Percentiles rank a stretch among this genome's conserved stretches.
phyloP scores from a whole-genome alignment of 1,140 invertebrate species.

The Leucophenga varia region DNA sequence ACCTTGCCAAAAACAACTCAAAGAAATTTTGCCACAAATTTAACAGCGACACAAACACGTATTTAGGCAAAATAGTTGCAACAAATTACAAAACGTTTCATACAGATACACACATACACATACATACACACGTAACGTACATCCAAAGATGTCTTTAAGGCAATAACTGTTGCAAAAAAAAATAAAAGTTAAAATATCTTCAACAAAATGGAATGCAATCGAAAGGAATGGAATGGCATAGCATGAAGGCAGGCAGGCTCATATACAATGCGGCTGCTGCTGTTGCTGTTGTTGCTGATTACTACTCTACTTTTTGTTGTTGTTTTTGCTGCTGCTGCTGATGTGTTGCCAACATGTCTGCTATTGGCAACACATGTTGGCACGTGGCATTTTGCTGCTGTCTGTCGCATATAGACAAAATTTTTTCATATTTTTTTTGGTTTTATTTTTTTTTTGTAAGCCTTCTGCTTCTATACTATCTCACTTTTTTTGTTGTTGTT shows the following conservation, averaged over 20 bases:
- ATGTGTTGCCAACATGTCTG: conserved; percentile 27
- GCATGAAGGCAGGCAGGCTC: conserved; percentile 10
- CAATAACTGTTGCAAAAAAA: too few species aligned
- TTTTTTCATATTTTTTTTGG: background rate
- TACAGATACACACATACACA: conserved; percentile 9
- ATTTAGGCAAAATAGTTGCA: background rate
- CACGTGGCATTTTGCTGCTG: conserved; percentile 29
- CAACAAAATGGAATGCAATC: too few species aligned
- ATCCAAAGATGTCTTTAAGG: too few species aligned
- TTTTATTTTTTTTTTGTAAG: background rate
- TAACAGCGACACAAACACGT: background rate
- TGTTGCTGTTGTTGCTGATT: conserved; percentile 9
- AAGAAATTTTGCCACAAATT: background rate
- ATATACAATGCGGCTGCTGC: conserved; percentile 15
- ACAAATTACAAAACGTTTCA: background rate
- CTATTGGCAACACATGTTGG: conserved; percentile 40
- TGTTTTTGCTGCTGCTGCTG: conserved; percentile 16
- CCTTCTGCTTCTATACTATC: too few species aligned
- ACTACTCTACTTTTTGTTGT: background rate
- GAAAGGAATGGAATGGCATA: background rate
- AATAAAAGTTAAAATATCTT: too few species aligned
- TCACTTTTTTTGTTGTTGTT: conserved; percentile 6
- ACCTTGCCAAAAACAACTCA: too few species aligned
- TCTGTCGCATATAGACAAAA: background rate
- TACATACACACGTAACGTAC: conserved; percentile 11